These are phyloP conservation scores for Callionymus lyra DNA, from an alignment of 2,113 vertebrate genomes.

Conservation along the genomic window DNA sequence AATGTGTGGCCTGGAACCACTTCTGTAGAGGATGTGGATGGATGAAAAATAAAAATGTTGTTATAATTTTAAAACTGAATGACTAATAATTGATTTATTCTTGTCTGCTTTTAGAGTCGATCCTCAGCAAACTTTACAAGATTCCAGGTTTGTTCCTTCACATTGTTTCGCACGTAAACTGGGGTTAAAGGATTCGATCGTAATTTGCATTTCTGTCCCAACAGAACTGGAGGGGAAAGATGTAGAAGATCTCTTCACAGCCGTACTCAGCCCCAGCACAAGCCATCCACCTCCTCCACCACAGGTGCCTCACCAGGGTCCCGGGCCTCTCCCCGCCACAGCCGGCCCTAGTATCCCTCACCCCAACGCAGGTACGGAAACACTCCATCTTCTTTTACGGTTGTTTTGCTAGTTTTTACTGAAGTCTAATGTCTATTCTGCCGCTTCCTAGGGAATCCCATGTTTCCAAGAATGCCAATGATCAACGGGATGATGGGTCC, in stretches of 20 bases:
- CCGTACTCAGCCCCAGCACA: conserved; percentile 84
- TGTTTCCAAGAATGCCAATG: conserved; percentile 84
- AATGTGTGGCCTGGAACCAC: too few species aligned
- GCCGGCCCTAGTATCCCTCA: conserved; percentile 66
- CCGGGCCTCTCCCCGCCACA: conserved; percentile 52
- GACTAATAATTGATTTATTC: not conserved
- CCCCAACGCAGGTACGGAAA: conserved; percentile 70
- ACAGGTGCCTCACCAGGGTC: conserved; percentile 71
- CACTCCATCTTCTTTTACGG: too few species aligned
- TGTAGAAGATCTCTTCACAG: conserved; percentile 93
- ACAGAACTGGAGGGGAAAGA: conserved; percentile 93
- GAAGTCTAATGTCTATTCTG: too few species aligned
- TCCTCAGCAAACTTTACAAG: conserved; percentile 94
- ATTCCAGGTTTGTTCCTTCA: conserved; percentile 79
- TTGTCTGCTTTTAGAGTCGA: conserved; percentile 75
- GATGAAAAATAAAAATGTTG: not conserved
- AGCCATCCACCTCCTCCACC: conserved; percentile 68
- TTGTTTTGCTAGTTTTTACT: too few species aligned
- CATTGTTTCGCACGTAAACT: too few species aligned
- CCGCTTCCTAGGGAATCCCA: conserved; percentile 77
- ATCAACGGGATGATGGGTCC: conserved; percentile 88
- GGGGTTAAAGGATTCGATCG: too few species aligned
- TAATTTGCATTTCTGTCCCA: conserved; percentile 2
- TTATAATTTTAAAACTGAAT: not conserved
- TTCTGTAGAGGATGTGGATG: too few species aligned